These are phyloP conservation scores for Origma solitaria DNA, from an alignment of 2,113 vertebrate genomes.

Conservation along the genomic window DNA sequence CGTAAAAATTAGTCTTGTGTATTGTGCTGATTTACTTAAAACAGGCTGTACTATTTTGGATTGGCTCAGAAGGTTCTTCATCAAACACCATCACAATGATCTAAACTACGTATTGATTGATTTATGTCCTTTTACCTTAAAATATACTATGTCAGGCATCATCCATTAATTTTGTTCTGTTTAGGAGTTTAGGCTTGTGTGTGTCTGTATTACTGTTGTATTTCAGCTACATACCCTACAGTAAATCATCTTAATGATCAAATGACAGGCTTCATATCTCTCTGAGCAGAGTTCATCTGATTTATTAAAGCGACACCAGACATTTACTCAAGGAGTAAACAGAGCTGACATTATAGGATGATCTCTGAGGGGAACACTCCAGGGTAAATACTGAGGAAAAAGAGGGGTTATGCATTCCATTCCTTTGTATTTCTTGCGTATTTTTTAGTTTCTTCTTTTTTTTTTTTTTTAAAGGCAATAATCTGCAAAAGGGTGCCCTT, in stretches of 20 bases:
- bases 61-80: background rate
- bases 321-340: conserved; percentile 66
- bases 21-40: background rate
- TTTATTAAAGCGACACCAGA: conserved; percentile 69
- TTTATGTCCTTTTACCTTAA: background rate
- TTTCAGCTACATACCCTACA: conserved; percentile 27
- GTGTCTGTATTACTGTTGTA: background rate
- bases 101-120: conserved; percentile 22
- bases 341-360: conserved; percentile 60
- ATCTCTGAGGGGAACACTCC: conserved; percentile 5
- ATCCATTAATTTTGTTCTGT: conserved; percentile 2
- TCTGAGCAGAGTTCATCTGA: conserved; percentile 56
- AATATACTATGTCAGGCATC: background rate
- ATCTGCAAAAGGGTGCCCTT: background rate
- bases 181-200: background rate
- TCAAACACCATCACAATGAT: background rate
- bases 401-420: background rate
- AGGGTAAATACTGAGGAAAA: conserved; percentile 20
- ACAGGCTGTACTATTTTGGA: background rate
- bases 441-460: background rate
- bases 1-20: background rate
- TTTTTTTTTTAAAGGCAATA: no score
- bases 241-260: conserved; percentile 64
- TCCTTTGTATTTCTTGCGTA: background rate
- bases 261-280: conserved; percentile 61